Evolutionary conservation across 2,797 vertebrate genomes (phyloP).

Genomic region (Micromesistius poutassou): DNA sequence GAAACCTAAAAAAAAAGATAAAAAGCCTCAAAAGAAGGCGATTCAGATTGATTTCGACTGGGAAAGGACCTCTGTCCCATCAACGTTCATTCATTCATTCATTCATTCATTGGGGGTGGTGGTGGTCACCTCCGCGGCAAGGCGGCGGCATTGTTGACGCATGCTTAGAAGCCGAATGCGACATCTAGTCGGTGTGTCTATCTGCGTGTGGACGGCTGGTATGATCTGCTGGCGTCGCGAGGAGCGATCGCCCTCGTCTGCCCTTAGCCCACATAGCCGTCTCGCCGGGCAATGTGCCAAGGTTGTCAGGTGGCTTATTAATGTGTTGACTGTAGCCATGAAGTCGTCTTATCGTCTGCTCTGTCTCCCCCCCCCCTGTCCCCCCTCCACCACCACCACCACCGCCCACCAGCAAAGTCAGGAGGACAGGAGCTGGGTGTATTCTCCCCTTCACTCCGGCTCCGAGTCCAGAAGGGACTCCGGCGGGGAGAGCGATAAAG

Average conservation of each 20-base stretch:
- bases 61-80: too few species aligned
- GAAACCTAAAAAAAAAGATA: too few species aligned
- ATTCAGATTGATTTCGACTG: too few species aligned
- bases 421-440: constrained; percentile 92
- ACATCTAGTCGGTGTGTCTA: too few species aligned
- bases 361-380: constrained; percentile 4
- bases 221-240: background rate
- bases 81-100: too few species aligned
- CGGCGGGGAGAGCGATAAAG: constrained; percentile 88
- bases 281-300: background rate
- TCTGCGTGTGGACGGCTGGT: background rate
- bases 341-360: background rate
- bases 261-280: constrained; percentile 18
- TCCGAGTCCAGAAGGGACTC: constrained; percentile 81
- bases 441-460: constrained; percentile 89
- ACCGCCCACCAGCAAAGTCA: constrained; percentile 77
- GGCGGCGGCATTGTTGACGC: too few species aligned
- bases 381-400: too few species aligned
- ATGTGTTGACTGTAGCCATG: background rate
- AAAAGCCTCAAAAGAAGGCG: too few species aligned
- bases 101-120: too few species aligned
- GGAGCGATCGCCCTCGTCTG: constrained; percentile 4
- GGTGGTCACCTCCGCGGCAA: too few species aligned
- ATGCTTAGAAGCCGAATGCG: too few species aligned
- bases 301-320: background rate